Evolutionary conservation across 2,797 vertebrate species (phyloP), one percentile per base, ranked within the genome.

Genomic region (Luscinia luscinia): DNA sequence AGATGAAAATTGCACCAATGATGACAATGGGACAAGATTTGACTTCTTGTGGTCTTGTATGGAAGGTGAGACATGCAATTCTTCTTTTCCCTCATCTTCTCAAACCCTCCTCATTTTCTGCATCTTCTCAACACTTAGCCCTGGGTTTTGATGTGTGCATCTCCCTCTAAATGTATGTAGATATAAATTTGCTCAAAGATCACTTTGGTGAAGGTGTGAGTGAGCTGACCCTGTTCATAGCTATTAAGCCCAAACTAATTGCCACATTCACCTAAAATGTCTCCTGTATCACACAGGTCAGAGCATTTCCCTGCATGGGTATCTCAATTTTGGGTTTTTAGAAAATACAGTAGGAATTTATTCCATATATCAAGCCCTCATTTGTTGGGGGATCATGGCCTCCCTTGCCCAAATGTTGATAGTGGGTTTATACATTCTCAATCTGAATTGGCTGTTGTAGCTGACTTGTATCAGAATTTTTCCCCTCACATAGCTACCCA

Each of bases 391-490:
- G 41, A 79, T 72, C 21, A n/a, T 67, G 80, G 68, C 57, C 57
- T 74, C 36, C 67, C 34, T 79, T 61, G n/a, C 48, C 57, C 74
- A 90, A 52, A 64, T 74, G 34, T 40, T 88, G 52, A 82, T 73
- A 40, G 45, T 32, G 19, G 40, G 38, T 66, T 84, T 90, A 87
- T 89, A 26, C 41, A 87, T n/a, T 90, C 87, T 88, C 83, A 48
- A 0, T 64, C 40, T 77, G 87, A 94, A 93, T 79, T 72, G 89
- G 70, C 41, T 84, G 84, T 77, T 88, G 89, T 74, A 89, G 67
- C 54, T 62, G 73, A 55, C 62, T 88, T 66, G 54, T 73, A 84
- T 82, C 64, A 95, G 59, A 84, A 67, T 90, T 91, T 51, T 95
- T 74, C 12, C 34, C 43, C 26, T 90, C 46, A 36, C 90, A 48